Percentiles rank a stretch among this genome's conserved stretches.
phyloP scores from a whole-genome alignment of 2,797 vertebrate species.

The Notolepis coatsorum region DNA sequence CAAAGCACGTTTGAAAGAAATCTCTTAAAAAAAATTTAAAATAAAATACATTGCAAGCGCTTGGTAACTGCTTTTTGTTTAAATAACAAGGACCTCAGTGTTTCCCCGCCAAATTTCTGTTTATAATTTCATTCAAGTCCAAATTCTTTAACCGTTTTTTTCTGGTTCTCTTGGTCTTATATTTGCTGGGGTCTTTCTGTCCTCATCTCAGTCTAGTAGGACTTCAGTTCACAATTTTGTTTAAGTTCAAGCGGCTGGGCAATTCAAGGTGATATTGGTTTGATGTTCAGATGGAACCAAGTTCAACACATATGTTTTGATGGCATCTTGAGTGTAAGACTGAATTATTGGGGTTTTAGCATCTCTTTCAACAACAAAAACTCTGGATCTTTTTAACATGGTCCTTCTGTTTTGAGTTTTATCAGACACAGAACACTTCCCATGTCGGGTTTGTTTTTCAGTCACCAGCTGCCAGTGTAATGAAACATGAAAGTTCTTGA shows the following conservation, averaged over 20 bases:
- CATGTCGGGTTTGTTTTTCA: not conserved
- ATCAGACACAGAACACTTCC: not conserved
- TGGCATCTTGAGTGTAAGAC: not conserved
- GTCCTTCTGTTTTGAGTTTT: not conserved
- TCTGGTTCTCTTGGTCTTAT: not conserved
- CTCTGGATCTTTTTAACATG: not conserved
- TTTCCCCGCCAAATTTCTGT: not conserved
- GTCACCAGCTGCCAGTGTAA: not conserved
- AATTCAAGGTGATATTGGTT: not conserved
- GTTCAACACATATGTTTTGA: not conserved
- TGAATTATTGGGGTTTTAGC: too few species aligned
- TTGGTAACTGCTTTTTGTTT: slow-evolving; percentile 11
- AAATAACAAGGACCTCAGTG: slow-evolving; percentile 10
- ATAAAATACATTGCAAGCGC: not conserved
- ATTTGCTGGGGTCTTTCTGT: not conserved
- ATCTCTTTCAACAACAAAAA: too few species aligned
- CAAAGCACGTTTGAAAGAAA: not conserved
- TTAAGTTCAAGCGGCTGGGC: not conserved
- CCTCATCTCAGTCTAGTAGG: not conserved
- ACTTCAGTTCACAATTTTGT: not conserved
- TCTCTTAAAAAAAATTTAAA: not conserved
- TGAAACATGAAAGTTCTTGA: not conserved
- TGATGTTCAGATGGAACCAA: not conserved
- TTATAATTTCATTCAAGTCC: not conserved
- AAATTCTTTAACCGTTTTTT: not conserved